These are phyloP conservation scores for Saguinus imperator DNA, from an alignment of 2,113 vertebrate species.

Conservation along the genomic window DNA sequence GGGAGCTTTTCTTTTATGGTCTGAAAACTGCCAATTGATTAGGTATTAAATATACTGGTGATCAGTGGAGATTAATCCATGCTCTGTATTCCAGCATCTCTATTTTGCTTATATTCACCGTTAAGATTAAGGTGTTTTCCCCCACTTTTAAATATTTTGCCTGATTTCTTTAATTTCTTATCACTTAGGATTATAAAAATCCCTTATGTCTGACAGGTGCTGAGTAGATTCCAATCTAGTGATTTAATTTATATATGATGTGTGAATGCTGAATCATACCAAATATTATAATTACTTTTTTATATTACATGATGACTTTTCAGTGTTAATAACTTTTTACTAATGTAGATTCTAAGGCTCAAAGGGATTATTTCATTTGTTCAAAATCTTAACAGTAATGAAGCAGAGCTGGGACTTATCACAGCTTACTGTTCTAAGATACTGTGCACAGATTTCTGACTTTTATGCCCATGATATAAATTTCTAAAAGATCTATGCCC, in stretches of 20 bases:
- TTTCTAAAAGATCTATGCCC: not conserved
- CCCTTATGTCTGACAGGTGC: not conserved
- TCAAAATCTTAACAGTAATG: not conserved
- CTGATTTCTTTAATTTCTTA: constrained; percentile 11
- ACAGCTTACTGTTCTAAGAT: not conserved
- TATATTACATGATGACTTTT: constrained; percentile 9
- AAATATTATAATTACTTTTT: not conserved
- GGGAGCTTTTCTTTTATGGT: not conserved
- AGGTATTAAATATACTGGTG: not conserved
- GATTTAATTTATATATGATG: constrained; percentile 9
- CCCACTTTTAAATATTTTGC: not conserved
- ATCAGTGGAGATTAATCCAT: not conserved
- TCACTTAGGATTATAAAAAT: not conserved
- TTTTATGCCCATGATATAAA: not conserved
- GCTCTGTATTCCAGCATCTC: not conserved
- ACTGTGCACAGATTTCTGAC: too few species aligned
- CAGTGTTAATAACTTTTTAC: not conserved
- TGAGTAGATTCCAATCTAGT: not conserved
- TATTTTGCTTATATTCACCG: not conserved
- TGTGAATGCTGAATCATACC: constrained; percentile 22
- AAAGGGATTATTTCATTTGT: not conserved
- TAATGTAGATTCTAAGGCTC: not conserved
- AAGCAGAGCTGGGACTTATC: not conserved
- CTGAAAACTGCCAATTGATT: not conserved
- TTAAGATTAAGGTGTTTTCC: not conserved